Base-by-base conservation (phyloP, 2,797 vertebrate species). In the Allobates femoralis region DNA sequence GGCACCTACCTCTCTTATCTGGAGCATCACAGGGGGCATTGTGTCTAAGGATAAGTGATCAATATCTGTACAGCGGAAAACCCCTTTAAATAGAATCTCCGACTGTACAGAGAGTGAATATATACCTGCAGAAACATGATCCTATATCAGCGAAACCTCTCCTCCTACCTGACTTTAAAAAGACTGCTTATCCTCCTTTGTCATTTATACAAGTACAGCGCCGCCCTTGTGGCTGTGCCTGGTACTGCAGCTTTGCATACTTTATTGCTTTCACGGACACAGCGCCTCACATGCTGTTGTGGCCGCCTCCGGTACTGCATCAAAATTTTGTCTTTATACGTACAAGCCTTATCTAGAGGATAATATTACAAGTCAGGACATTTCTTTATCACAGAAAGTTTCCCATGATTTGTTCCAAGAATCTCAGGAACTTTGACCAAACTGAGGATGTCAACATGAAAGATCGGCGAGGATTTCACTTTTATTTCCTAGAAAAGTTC, bases 341-440 rank as follows among this genome's bases (percentile, higher is more conserved):
- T 62, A 28, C 41, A 46, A 46, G 41, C 58, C n/a, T 26, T 62
- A 26, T 62, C 58, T 62, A 26, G 58, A 64, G 28, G 28, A 32
- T 26, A 16, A 50, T 60, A 41, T 14, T 21, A 77, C 3, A 55
- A 77, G 30, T 23, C 23, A 19, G 1, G 10, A 5, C 46, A 34
- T 79, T n/a, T 79, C 56, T 26, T 5, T 21, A 12, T 41, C 58
- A 28, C 5, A 64, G 14, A 64, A 50, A 30, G 19, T 80, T 64
- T 50, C 78, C 71, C 78, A 50, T 19, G 56, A 12, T 28, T 64
- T 18, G 3, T 80, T 80, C 79, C 37, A 51, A 66, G 41, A 66
- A 80, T 8, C 5, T 6, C 8, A 21, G n/a, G 26, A 62, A 46
- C 56, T 41, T 1, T 37, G 58, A 62, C 16, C 18, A 66, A 30